A percentile compares a stretch with the other conserved stretches of the same genome.
These are phyloP conservation scores for Sebastes minor DNA, from an alignment of 2,797 vertebrate genomes.

Conservation along the genomic window DNA sequence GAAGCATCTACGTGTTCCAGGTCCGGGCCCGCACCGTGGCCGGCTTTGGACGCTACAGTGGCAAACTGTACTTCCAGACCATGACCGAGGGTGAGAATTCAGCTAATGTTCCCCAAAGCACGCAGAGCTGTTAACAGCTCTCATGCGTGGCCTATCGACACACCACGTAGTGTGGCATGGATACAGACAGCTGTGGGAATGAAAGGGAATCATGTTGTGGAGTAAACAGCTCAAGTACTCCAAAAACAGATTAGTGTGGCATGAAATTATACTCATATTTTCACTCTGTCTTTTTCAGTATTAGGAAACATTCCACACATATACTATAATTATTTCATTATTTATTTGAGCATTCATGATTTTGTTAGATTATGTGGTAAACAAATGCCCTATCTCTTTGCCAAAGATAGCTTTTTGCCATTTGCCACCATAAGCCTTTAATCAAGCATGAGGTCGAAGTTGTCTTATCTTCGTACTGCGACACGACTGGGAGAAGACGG, in stretches of 20 bases:
- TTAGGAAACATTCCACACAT: background rate
- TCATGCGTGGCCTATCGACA: constrained; percentile 40
- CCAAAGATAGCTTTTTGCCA: background rate
- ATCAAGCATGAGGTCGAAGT: constrained; percentile 31
- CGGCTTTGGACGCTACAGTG: constrained; percentile 96
- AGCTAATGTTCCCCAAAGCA: constrained; percentile 49
- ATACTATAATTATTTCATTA: background rate
- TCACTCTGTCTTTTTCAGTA: background rate
- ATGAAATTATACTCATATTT: background rate
- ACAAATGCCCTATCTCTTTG: background rate
- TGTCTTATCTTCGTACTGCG: constrained; percentile 33
- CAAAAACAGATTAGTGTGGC: constrained; percentile 13
- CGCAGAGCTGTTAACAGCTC: constrained; percentile 62
- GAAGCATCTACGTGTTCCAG: constrained; percentile 99
- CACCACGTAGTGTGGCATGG: constrained; percentile 23
- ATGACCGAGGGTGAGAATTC: constrained; percentile 96
- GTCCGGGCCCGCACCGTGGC: constrained; percentile 97
- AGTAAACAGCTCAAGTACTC: constrained; percentile 35
- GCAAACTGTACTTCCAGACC: constrained; percentile 99
- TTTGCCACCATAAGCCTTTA: constrained; percentile 6
- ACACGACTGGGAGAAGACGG: constrained; percentile 19
- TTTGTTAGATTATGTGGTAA: background rate
- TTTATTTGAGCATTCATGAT: background rate
- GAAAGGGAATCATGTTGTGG: constrained; percentile 40
- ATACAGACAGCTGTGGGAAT: constrained; percentile 59